Evolutionary conservation across 2,113 vertebrate genomes (phyloP), one percentile per base, ranked within the genome.

Genomic region (Choloepus hoffmanni): DNA sequence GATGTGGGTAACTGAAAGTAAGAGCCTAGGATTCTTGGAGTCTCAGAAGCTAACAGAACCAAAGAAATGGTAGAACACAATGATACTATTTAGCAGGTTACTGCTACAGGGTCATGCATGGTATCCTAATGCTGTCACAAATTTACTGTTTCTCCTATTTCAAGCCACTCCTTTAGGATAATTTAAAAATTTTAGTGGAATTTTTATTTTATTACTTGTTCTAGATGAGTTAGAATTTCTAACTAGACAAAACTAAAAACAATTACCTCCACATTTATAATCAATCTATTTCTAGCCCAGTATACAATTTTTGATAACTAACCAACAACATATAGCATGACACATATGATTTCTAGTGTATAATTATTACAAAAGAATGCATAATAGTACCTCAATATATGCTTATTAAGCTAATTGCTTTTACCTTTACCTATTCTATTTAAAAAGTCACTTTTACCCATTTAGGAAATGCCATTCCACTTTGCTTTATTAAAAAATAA

Each of bases 381-480:
- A 40, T 16, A 74, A 23, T 16, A 23, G 48, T 33, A 15, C 19
- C 21, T 92, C 65, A 88, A n/a, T 26, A n/a, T 76, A 77, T 77
- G 84, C n/a, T 84, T 70, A 94, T 4, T 92, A 21, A 91, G 81
- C 60, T 81, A 83, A 89, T 21, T 95, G 28, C 4, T 83, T 89
- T 78, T 89, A 11, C 40, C 15, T 95, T 8, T 83, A 73, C 45
- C 55, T 93, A 60, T 36, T 92, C 65, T 90, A 94, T 30, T 21
- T 79, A 13, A 85, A 94, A 93, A 91, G 62, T 58, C 77, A 86
- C 36, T 87, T 68, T 87, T 87, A 92, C 24, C 53, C 74, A 55
- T 30, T 84, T 91, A 90, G 40, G n/a, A 95, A 96, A 92, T 73
- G 21, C 77, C 58, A 70, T 72, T 74, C 90, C 58, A 88, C n/a